Conservation (phyloP, 2,113 vertebrate genomes). For the Acanthochromis polyacanthus region DNA sequence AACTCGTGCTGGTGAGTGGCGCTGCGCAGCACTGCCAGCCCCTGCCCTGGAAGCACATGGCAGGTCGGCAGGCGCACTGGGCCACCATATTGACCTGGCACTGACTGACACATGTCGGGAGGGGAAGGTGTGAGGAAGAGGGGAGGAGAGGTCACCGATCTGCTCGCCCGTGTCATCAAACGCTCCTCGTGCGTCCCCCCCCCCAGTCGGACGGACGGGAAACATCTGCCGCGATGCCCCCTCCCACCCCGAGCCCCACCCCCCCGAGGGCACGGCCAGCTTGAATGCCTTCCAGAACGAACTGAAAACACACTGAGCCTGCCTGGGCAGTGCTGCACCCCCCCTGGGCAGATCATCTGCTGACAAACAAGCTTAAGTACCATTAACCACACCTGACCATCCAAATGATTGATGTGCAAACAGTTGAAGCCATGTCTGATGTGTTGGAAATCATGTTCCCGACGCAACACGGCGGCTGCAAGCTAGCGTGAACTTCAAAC, state of each 20-base stretch:
- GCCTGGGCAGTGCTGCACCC: not conserved
- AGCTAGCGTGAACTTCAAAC: slow-evolving; percentile 24
- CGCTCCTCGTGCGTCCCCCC: not conserved
- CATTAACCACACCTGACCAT: slow-evolving; percentile 36
- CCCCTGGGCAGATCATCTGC: slow-evolving; percentile 10
- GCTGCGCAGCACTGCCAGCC: slow-evolving; percentile 48
- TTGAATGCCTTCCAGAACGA: slow-evolving; percentile 59
- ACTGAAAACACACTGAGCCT: slow-evolving; percentile 30
- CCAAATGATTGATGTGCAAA: slow-evolving; percentile 57
- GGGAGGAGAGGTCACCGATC: slow-evolving; percentile 62
- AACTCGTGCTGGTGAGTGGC: slow-evolving; percentile 34
- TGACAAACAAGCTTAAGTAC: slow-evolving; percentile 48
- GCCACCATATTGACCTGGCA: slow-evolving; percentile 78
- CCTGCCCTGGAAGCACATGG: slow-evolving; percentile 78
- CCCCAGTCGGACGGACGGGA: slow-evolving; percentile 30
- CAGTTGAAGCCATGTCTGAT: slow-evolving; percentile 23
- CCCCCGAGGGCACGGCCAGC: slow-evolving; percentile 44
- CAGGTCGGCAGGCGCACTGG: slow-evolving; percentile 64
- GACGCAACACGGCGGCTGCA: slow-evolving; percentile 15
- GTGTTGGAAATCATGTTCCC: slow-evolving; percentile 36
- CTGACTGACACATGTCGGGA: slow-evolving; percentile 79
- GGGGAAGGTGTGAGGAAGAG: slow-evolving; percentile 65
- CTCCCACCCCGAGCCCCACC: slow-evolving; percentile 24
- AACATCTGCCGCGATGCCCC: slow-evolving; percentile 70
- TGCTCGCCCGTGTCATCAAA: slow-evolving; percentile 59